Percentiles rank a stretch among this genome's conserved stretches.
Evolutionary conservation across 1,140 invertebrate genomes (phyloP).

Genomic region (Solenopsis invicta): DNA sequence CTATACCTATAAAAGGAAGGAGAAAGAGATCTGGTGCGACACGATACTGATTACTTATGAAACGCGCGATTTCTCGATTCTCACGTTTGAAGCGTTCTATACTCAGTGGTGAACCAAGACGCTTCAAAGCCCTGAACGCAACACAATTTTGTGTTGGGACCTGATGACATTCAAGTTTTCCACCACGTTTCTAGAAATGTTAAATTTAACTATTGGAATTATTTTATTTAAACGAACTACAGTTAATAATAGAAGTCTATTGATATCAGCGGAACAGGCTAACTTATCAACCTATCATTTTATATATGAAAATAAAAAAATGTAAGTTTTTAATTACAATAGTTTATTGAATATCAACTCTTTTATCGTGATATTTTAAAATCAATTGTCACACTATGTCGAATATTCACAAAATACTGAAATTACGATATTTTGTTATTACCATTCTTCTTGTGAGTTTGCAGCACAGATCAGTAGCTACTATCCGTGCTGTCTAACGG

Average conservation of each 20-base stretch:
- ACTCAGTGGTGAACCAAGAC: slow-evolving; percentile 16
- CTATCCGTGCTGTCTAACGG: slow-evolving; percentile 10
- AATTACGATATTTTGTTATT: background rate
- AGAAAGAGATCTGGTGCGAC: background rate
- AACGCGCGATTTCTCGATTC: slow-evolving; percentile 12
- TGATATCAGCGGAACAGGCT: background rate
- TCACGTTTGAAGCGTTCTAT: slow-evolving; percentile 46
- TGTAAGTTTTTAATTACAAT: background rate
- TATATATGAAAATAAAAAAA: background rate
- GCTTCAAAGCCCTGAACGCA: background rate
- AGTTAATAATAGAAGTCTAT: background rate
- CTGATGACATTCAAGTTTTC: background rate
- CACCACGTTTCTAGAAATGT: background rate
- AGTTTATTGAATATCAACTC: background rate
- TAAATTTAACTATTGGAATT: background rate
- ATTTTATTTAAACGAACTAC: background rate
- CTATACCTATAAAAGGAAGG: slow-evolving; percentile 45
- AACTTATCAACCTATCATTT: background rate
- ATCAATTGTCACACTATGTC: background rate
- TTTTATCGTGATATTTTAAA: slow-evolving; percentile 11
- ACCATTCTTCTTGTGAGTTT: background rate
- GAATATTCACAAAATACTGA: background rate
- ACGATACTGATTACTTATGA: background rate
- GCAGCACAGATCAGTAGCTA: background rate
- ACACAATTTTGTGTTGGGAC: background rate